These are phyloP conservation scores for Silurus glanis DNA, from an alignment of 2,113 vertebrate species.

Conservation along the genomic window DNA sequence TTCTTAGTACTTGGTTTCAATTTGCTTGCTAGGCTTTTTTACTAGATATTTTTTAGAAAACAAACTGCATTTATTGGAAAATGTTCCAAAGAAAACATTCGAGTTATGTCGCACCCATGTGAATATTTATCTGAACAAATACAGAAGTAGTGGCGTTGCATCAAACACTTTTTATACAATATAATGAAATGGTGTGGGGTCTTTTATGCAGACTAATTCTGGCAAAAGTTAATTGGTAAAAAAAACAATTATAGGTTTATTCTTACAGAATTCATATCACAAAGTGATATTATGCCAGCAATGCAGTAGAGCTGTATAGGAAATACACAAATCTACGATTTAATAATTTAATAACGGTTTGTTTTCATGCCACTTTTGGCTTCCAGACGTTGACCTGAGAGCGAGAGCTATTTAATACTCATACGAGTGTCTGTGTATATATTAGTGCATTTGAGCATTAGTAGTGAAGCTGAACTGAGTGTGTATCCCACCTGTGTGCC, in stretches of 20 bases:
- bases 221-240: not conserved
- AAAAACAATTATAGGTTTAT: no score
- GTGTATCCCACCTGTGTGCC: constrained; percentile 27
- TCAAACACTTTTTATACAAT: not conserved
- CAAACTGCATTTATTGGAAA: not conserved
- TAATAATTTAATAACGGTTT: not conserved
- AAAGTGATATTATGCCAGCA: not conserved
- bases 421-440: constrained; percentile 26
- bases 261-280: no score
- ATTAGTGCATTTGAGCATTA: constrained; percentile 42
- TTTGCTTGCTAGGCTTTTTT: not conserved
- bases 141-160: not conserved
- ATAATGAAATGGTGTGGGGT: not conserved
- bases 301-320: not conserved
- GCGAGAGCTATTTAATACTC: constrained; percentile 50
- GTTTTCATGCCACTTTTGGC: not conserved
- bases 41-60: not conserved
- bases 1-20: not conserved
- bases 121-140: not conserved
- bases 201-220: not conserved
- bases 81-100: not conserved
- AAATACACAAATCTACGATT: no score
- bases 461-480: constrained; percentile 12
- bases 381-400: constrained; percentile 8
- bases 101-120: not conserved